Conservation (phyloP, 1,140 invertebrate genomes). For the Philopotamus ludificatus region DNA sequence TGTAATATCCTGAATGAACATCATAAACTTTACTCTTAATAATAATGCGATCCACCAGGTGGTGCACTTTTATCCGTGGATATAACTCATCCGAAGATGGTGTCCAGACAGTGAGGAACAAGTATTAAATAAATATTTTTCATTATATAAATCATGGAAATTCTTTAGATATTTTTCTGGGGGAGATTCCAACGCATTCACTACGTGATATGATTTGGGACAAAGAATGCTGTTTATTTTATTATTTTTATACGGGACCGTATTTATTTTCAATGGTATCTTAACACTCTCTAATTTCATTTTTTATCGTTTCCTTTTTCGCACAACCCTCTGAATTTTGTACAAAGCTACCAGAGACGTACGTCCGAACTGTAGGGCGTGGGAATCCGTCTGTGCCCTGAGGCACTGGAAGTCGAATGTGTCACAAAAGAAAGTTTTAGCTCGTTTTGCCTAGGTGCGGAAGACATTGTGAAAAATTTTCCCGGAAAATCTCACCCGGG, state of each 20-base stretch:
- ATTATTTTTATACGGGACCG: too few relatives aligned
- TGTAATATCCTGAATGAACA: slow-evolving; percentile 16
- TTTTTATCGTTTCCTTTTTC: not conserved
- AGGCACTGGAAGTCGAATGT: not conserved
- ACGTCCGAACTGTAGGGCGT: too few relatives aligned
- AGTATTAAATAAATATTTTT: not conserved
- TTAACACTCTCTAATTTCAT: not conserved
- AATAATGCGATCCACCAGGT: slow-evolving; percentile 17
- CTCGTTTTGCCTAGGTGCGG: slow-evolving; percentile 1
- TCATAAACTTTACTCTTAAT: slow-evolving; percentile 26
- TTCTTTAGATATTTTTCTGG: too few relatives aligned
- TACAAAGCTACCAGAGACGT: too few relatives aligned
- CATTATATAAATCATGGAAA: too few relatives aligned
- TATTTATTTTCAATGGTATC: too few relatives aligned
- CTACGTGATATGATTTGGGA: too few relatives aligned
- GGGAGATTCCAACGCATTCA: too few relatives aligned
- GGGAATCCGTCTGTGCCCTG: not conserved
- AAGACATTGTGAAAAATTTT: slow-evolving; percentile 22
- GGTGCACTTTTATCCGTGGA: slow-evolving; percentile 16
- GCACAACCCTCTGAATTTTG: too few relatives aligned
- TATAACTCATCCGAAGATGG: slow-evolving; percentile 6
- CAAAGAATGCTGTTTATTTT: too few relatives aligned
- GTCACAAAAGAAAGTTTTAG: slow-evolving; percentile 5
- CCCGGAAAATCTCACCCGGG: slow-evolving; percentile 12
- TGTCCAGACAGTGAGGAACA: not conserved